Evolutionary conservation across 2,797 vertebrate genomes (phyloP).

Genomic region (Taeniopygia guttata): DNA sequence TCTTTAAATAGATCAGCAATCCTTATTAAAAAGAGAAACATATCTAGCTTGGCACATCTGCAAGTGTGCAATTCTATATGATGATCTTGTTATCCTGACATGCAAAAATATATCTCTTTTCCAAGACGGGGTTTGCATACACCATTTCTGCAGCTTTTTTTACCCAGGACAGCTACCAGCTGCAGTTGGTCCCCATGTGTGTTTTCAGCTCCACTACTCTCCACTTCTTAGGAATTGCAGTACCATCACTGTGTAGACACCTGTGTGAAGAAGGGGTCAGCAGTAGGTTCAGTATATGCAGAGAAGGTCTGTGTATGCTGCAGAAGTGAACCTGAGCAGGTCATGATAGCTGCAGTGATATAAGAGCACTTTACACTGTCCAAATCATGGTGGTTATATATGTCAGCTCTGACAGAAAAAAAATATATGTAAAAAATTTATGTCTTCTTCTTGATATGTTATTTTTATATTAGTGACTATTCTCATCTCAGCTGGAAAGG

Average conservation of each 20-base stretch:
- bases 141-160: neutral
- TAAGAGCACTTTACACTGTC: neutral
- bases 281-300: neutral
- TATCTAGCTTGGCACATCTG: neutral
- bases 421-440: neutral
- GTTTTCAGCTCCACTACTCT: neutral
- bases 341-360: neutral
- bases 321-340: neutral
- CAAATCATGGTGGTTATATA: neutral
- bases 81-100: neutral
- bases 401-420: neutral
- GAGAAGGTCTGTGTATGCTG: neutral
- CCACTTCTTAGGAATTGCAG: neutral
- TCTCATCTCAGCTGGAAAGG: neutral
- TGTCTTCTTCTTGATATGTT: neutral
- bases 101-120: neutral
- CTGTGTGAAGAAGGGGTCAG: neutral
- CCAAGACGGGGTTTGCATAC: neutral
- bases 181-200: neutral
- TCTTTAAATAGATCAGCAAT: constrained; percentile 19
- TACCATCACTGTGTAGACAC: neutral
- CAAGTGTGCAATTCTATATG: neutral
- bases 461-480: neutral
- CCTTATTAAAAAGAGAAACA: constrained; percentile 8
- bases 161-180: neutral